A percentile compares a stretch with the other conserved stretches of the same genome.
Evolutionary conservation across 2,113 vertebrate species (phyloP).

Genomic region (Acanthochromis polyacanthus): DNA sequence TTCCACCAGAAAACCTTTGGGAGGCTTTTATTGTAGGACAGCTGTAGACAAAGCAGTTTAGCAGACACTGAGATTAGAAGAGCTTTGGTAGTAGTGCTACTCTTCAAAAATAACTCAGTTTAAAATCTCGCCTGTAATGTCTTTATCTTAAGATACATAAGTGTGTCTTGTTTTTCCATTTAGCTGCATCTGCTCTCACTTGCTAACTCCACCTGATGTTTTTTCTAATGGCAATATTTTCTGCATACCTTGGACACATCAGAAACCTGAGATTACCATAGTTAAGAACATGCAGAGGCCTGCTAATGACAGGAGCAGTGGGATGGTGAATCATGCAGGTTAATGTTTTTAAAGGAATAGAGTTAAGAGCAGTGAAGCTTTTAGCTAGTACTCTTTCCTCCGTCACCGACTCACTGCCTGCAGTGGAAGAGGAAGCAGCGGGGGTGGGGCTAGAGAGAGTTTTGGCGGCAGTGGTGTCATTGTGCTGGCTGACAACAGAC

Average conservation of each 20-base stretch:
- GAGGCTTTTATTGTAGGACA: slow-evolving; percentile 20
- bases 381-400: slow-evolving; percentile 83
- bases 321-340: slow-evolving; percentile 9
- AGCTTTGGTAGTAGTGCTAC: background rate
- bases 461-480: slow-evolving; percentile 92
- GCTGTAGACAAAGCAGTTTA: background rate
- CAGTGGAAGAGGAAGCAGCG: slow-evolving; percentile 91
- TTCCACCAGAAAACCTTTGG: slow-evolving; percentile 4
- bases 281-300: slow-evolving; percentile 55
- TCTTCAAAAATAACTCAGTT: background rate
- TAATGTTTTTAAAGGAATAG: background rate
- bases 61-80: background rate
- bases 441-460: slow-evolving; percentile 98
- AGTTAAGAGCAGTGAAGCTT: slow-evolving; percentile 84
- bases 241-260: background rate
- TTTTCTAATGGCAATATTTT: too few species aligned
- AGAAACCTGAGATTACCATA: background rate
- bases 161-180: background rate
- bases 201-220: background rate
- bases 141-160: too few species aligned
- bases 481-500: slow-evolving; percentile 97
- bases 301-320: background rate
- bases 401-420: slow-evolving; percentile 96
- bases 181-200: background rate
- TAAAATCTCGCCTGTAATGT: too few species aligned